A percentile compares a stretch with the other conserved stretches of the same genome.
phyloP scores from a whole-genome alignment of 2,113 vertebrate genomes.

The Cryptotis parvus region DNA sequence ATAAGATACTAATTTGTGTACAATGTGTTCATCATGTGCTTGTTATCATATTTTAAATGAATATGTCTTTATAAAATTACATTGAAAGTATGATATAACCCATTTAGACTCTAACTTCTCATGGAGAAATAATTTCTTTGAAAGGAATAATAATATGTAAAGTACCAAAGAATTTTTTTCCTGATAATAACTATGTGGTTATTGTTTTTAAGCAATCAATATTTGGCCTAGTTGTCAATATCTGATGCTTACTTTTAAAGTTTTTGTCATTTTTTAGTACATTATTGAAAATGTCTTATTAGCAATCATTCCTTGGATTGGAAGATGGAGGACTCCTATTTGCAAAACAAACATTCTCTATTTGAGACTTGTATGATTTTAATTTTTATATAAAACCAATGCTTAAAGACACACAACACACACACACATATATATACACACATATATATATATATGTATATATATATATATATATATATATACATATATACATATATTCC shows the following conservation, averaged over 20 bases:
- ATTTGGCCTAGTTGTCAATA: background rate
- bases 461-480: too few species aligned
- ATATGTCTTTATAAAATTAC: background rate
- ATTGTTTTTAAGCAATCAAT: constrained; percentile 12
- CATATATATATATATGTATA: too few species aligned
- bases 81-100: background rate
- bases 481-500: too few species aligned
- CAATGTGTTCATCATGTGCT: background rate
- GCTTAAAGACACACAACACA: too few species aligned
- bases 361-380: too few species aligned
- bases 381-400: too few species aligned
- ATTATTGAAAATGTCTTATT: too few species aligned
- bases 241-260: background rate
- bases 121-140: background rate
- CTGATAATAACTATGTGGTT: background rate
- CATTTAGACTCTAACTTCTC: background rate
- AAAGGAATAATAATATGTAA: constrained; percentile 1
- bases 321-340: too few species aligned
- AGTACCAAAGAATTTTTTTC: background rate
- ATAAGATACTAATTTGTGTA: background rate
- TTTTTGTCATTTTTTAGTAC: too few species aligned
- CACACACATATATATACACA: too few species aligned
- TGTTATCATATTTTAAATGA: background rate
- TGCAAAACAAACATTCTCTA: too few species aligned
- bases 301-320: too few species aligned